phyloP scores from a whole-genome alignment of 2,888 invertebrate species.

The Orchesellides sinensis region DNA sequence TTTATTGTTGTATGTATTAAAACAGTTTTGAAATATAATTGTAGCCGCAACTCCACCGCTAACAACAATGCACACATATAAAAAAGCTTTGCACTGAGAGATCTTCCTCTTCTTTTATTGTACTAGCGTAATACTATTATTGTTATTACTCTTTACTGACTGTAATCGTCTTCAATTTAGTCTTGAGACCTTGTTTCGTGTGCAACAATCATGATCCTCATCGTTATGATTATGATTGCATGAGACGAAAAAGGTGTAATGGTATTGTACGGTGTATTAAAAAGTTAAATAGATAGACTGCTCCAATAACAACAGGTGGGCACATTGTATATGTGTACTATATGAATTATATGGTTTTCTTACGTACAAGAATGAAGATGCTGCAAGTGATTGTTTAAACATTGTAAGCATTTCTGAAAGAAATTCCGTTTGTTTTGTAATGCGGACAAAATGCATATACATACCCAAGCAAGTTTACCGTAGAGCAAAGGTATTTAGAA shows the following conservation, averaged over 20 bases:
- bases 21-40: constrained; percentile 35
- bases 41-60: constrained; percentile 7
- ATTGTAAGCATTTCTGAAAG: background rate
- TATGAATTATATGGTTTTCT: constrained; percentile 8
- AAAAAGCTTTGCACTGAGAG: background rate
- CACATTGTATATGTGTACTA: background rate
- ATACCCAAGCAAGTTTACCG: background rate
- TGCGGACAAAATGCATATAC: background rate
- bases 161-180: constrained; percentile 28
- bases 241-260: constrained; percentile 22
- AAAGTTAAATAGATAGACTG: no score
- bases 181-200: constrained; percentile 48
- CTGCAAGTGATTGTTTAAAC: background rate
- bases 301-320: constrained; percentile 39
- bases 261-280: constrained; percentile 46
- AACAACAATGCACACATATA: background rate
- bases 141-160: constrained; percentile 4
- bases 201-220: constrained; percentile 32
- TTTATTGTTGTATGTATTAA: background rate
- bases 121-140: constrained; percentile 11
- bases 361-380: constrained; percentile 11
- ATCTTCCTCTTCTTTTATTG: constrained; percentile 13
- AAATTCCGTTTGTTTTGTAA: constrained; percentile 36
- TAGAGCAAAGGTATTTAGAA: background rate
- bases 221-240: background rate